These are phyloP conservation scores for Axinella damicornis DNA, from an alignment of 37 sponge, comb jelly and placozoan genomes.

Conservation along the genomic window DNA sequence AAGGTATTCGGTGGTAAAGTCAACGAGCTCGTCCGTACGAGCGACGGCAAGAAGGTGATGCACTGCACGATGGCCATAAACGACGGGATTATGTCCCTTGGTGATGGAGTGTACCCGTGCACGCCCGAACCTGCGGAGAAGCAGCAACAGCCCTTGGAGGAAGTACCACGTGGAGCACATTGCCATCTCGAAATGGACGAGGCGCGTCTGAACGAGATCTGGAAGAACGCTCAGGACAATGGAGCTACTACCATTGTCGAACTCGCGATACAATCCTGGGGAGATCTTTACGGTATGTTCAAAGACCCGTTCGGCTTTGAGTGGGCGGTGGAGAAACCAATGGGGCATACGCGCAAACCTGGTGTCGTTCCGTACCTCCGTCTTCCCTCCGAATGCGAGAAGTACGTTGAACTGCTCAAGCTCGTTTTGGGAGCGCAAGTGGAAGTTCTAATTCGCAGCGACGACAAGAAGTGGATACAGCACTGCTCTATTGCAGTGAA, in stretches of 20 bases:
- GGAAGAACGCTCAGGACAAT: conserved; percentile 66
- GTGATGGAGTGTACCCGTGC: conserved; percentile 5
- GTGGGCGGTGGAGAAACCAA: conserved; percentile 37
- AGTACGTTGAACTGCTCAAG: conserved; percentile 43
- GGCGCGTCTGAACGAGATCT: conserved; percentile 28
- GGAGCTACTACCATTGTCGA: conserved; percentile 36
- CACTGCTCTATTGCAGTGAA: conserved; percentile 50
- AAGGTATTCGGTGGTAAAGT: conserved; percentile 37
- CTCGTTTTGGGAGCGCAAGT: conserved; percentile 22
- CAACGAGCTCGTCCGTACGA: neutral
- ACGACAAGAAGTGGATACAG: conserved; percentile 20
- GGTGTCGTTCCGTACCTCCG: conserved; percentile 62
- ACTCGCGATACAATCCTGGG: conserved; percentile 58
- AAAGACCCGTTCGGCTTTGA: conserved; percentile 66
- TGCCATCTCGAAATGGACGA: conserved; percentile 14
- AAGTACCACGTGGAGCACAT: no score
- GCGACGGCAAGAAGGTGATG: conserved; percentile 38
- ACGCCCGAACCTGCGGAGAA: no score
- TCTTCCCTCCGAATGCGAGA: conserved; percentile 35
- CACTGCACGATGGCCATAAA: conserved; percentile 47
- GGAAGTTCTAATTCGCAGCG: conserved; percentile 13
- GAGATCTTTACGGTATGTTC: conserved; percentile 36
- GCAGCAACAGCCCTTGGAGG: no score
- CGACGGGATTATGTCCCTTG: conserved; percentile 38
- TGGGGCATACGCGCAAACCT: conserved; percentile 11